Conservation (phyloP, 2,888 invertebrate species). For the Barypeithes pellucidus region DNA sequence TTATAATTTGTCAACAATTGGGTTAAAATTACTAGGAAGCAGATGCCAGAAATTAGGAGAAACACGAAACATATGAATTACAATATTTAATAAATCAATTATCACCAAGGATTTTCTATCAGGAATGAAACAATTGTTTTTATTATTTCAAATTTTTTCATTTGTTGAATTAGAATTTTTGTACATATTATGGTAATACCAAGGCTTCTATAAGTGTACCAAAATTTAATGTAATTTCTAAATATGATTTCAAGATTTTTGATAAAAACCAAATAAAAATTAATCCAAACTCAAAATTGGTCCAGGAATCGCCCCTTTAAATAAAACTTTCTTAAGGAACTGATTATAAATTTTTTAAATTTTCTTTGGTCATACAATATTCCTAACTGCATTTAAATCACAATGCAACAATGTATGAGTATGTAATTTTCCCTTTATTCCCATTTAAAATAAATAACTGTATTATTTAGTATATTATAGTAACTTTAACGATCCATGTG, state of each 20-base stretch:
- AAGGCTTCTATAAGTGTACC: too few relatives aligned
- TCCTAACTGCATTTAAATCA: too few relatives aligned
- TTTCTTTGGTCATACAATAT: background rate
- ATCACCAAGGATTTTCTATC: background rate
- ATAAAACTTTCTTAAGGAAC: too few relatives aligned
- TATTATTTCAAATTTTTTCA: too few relatives aligned
- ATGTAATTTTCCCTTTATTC: background rate
- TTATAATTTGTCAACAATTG: background rate
- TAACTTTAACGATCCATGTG: background rate
- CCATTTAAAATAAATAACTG: background rate
- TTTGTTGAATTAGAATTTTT: too few relatives aligned
- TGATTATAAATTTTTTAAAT: background rate
- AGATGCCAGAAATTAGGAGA: background rate
- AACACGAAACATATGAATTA: conserved; percentile 9
- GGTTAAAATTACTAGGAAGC: conserved; percentile 11
- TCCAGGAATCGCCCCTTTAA: too few relatives aligned
- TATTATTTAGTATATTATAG: background rate
- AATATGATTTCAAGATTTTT: too few relatives aligned
- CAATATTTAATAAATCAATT: background rate
- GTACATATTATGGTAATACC: too few relatives aligned
- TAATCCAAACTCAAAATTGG: too few relatives aligned
- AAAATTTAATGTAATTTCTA: too few relatives aligned
- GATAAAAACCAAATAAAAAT: too few relatives aligned
- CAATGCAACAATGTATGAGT: background rate
- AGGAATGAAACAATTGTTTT: too few relatives aligned